Conservation (phyloP, 2,888 invertebrate genomes). For the Nephrotoma flavescens region DNA sequence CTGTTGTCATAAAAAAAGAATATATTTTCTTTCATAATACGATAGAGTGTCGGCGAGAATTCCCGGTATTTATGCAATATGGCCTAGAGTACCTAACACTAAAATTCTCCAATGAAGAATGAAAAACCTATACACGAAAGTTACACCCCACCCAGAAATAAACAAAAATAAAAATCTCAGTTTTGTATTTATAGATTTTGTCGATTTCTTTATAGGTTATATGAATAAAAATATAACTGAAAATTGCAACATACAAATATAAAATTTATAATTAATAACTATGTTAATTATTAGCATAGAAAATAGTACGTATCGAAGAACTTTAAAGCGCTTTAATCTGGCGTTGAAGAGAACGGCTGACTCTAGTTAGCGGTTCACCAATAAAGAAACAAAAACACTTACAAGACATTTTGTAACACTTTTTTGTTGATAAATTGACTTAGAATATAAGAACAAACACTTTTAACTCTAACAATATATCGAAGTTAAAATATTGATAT, state of each 20-base stretch:
- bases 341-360: not conserved
- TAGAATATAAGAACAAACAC: not conserved
- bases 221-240: not conserved
- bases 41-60: not conserved
- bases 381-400: not conserved
- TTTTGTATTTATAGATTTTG: not conserved
- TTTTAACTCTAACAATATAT: not conserved
- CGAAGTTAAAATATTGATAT: not conserved
- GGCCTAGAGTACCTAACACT: not conserved
- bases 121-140: not conserved
- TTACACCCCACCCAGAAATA: not conserved
- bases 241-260: not conserved
- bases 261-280: not conserved
- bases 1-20: not conserved
- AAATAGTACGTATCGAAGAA: not conserved
- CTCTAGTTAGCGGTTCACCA: not conserved
- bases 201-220: not conserved
- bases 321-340: not conserved
- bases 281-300: not conserved
- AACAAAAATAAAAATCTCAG: not conserved
- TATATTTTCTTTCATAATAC: not conserved
- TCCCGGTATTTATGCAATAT: not conserved
- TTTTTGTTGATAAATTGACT: not conserved
- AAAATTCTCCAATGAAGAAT: not conserved
- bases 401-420: not conserved